Evolutionary conservation across 2,797 vertebrate genomes (phyloP).

Genomic region (Passerculus sandwichensis): DNA sequence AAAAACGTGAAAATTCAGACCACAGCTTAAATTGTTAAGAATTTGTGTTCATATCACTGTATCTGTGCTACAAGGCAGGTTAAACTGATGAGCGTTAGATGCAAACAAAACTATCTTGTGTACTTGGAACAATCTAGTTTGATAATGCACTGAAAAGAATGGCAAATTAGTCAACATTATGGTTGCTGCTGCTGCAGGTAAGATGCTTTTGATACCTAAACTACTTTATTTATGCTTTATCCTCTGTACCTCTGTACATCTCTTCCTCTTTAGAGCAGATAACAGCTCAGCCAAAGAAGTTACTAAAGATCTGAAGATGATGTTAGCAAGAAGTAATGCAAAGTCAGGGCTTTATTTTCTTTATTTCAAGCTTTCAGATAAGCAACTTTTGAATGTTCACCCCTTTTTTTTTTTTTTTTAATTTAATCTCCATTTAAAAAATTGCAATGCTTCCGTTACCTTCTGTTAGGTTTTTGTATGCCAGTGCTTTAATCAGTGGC

Average conservation of each 20-base stretch:
- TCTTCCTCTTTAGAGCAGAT: neutral
- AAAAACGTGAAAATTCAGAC: neutral
- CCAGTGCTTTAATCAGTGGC: neutral
- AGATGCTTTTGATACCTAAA: neutral
- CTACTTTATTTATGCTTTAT: neutral
- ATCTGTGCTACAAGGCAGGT: neutral
- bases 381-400: neutral
- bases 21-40: neutral
- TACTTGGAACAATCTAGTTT: neutral
- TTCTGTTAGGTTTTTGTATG: neutral
- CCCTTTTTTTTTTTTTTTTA: fast-evolving
- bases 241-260: neutral
- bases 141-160: neutral
- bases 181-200: neutral
- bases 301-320: neutral
- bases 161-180: neutral
- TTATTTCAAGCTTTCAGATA: neutral
- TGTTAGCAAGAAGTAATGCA: neutral
- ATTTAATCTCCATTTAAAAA: neutral
- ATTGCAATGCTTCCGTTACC: neutral
- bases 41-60: neutral
- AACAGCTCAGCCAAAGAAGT: neutral
- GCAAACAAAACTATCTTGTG: neutral
- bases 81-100: neutral
- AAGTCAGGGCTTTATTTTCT: neutral